Evolutionary conservation across 2,797 vertebrate species (phyloP), one percentile per base, ranked within the genome.

Genomic region (Saxicola maurus): DNA sequence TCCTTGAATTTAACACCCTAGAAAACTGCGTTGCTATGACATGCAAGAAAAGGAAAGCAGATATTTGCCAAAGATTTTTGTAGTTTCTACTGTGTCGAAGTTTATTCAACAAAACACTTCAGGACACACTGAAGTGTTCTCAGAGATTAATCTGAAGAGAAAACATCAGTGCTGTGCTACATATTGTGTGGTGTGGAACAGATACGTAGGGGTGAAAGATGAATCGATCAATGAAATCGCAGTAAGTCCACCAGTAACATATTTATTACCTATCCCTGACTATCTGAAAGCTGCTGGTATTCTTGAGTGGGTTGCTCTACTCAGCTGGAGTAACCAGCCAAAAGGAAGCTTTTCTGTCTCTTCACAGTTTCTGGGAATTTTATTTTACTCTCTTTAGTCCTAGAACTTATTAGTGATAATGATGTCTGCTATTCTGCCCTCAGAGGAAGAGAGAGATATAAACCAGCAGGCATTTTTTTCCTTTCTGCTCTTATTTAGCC

Each of bases 1-100:
- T 67, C 68, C 65, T 90, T 79, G 35, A 73, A 73, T 66, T 68
- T 49, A 86, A 73, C 38, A 82, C 28, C 31, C 35, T 53, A 61
- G 33, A 69, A 87, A 84, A 64, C 16, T 43, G 20, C 12, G 25
- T 33, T 74, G 73, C 55, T 82, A 31, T 28, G 51, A 59, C 20
- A 37, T 17, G 11, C 57, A 69, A 82, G 53, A 60, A 76, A 79
- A 76, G 49, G 3, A 61, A 88, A 62, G 51, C 7, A 65, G 30
- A 23, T 69, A 59, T 79, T 71, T 80, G 43, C 52, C 57, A 68
- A 56, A 57, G 43, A 72, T 45, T 85, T 60, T 53, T 86, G 49
- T 72, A 75, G 57, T 17, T 86, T 87, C 51, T 57, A 33, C 35
- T 43, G 31, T 28, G 33, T 43, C 33, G 20, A 87, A 87, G 56